A percentile compares a stretch with the other conserved stretches of the same genome.
phyloP scores from a whole-genome alignment of 2,113 vertebrate genomes.

The Lasiurus borealis region DNA sequence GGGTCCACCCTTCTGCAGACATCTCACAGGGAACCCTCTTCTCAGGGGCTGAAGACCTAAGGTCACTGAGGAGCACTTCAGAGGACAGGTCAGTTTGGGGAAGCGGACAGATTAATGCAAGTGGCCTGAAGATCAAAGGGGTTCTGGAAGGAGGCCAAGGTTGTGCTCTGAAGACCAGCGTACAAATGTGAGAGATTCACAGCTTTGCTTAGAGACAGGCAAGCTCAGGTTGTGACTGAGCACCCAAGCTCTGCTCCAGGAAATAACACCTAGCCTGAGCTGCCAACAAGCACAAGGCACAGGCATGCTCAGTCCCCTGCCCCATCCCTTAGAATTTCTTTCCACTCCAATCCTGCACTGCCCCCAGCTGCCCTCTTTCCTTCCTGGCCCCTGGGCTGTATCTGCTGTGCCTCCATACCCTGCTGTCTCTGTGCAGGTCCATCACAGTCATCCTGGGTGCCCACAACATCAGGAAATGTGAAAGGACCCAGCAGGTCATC shows the following conservation, averaged over 20 bases:
- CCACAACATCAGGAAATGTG: accelerated
- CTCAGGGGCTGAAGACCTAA: neutral
- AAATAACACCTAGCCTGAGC: too few species aligned
- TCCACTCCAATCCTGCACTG: neutral
- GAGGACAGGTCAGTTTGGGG: neutral
- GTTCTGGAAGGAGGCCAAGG: neutral
- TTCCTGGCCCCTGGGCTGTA: neutral
- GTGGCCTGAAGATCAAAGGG: neutral
- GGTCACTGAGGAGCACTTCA: neutral
- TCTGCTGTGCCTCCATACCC: accelerated
- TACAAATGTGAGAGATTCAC: too few species aligned
- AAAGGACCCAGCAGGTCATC: conserved; percentile 33
- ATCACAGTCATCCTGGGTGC: conserved; percentile 65
- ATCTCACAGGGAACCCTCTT: neutral
- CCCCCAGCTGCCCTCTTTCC: accelerated
- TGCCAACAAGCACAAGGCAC: too few species aligned
- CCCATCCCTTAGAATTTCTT: neutral
- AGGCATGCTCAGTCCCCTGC: too few species aligned
- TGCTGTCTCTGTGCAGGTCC: neutral
- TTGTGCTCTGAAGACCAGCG: neutral
- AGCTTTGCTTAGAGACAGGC: too few species aligned
- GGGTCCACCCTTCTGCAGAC: neutral
- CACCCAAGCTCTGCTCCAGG: too few species aligned
- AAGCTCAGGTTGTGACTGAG: too few species aligned
- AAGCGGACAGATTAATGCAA: neutral